Percentiles rank a stretch among this genome's conserved stretches.
phyloP scores from a whole-genome alignment of 2,797 vertebrate genomes.

The Danio jaintianensis region DNA sequence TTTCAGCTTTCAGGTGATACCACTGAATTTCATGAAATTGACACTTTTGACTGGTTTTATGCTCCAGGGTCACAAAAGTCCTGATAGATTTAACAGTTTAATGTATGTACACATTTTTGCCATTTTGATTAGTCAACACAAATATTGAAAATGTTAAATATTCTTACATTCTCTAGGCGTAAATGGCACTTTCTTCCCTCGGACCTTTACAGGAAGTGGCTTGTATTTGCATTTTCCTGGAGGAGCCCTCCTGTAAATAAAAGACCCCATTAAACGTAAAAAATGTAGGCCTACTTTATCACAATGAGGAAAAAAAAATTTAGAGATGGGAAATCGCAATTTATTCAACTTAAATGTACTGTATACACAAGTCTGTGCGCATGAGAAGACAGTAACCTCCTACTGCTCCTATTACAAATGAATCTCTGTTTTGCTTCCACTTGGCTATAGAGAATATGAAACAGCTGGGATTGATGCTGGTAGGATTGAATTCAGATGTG shows the following conservation, averaged over 20 bases:
- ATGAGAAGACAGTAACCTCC: background rate
- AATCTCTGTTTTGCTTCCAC: constrained; percentile 28
- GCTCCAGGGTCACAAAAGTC: no score
- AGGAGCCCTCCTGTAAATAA: constrained; percentile 80
- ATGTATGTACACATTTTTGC: no score
- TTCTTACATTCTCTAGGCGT: constrained; percentile 79
- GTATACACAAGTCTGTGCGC: background rate
- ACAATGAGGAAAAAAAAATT: background rate
- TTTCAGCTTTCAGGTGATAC: no score
- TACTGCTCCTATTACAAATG: background rate
- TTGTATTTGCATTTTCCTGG: constrained; percentile 86
- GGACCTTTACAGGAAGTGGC: constrained; percentile 80
- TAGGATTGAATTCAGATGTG: constrained; percentile 26
- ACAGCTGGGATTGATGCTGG: constrained; percentile 36
- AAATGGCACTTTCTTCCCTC: constrained; percentile 79
- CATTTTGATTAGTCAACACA: background rate
- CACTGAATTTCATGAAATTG: no score
- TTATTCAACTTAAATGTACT: background rate
- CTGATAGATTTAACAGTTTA: no score
- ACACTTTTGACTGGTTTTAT: no score
- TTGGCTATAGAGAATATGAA: constrained; percentile 19
- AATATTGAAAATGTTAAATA: constrained; percentile 1
- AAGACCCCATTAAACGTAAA: background rate
- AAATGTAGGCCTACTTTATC: background rate
- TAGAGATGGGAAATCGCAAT: background rate